Percentiles rank a stretch among this genome's conserved stretches.
These are phyloP conservation scores for Rachycentron canadum DNA, from an alignment of 2,797 vertebrate genomes.

Conservation along the genomic window DNA sequence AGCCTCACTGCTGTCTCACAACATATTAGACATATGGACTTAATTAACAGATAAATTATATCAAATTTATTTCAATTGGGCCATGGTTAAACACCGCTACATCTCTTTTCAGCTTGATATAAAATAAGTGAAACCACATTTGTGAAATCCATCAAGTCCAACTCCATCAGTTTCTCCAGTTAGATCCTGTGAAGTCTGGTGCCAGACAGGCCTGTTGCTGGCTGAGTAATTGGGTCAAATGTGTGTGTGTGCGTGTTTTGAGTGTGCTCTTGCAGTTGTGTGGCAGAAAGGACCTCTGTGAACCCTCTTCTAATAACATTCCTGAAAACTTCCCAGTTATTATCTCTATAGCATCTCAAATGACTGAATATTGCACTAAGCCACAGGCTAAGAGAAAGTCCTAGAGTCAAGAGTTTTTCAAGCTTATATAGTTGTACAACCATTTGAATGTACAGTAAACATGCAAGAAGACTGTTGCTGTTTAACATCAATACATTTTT, in stretches of 20 bases:
- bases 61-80: not conserved
- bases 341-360: constrained; percentile 24
- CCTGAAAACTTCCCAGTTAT: constrained; percentile 31
- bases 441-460: not conserved
- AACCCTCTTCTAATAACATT: constrained; percentile 49
- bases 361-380: constrained; percentile 32
- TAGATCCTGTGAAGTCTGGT: constrained; percentile 30
- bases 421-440: not conserved
- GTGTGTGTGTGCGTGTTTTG: too few species aligned
- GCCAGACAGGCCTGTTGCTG: constrained; percentile 49
- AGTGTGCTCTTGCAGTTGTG: constrained; percentile 43
- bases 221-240: constrained; percentile 73
- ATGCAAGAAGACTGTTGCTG: constrained; percentile 2
- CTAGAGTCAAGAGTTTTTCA: not conserved
- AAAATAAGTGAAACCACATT: constrained; percentile 35
- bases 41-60: constrained; percentile 10
- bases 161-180: constrained; percentile 26
- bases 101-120: not conserved
- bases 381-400: constrained; percentile 9
- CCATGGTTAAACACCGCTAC: not conserved
- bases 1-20: constrained; percentile 5
- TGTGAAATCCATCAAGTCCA: constrained; percentile 25
- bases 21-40: not conserved
- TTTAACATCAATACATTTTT: not conserved
- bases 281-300: constrained; percentile 41